Percentiles rank a stretch among this genome's conserved stretches.
phyloP scores from a whole-genome alignment of 2,797 vertebrate species.

The Sorex maritimensis region DNA sequence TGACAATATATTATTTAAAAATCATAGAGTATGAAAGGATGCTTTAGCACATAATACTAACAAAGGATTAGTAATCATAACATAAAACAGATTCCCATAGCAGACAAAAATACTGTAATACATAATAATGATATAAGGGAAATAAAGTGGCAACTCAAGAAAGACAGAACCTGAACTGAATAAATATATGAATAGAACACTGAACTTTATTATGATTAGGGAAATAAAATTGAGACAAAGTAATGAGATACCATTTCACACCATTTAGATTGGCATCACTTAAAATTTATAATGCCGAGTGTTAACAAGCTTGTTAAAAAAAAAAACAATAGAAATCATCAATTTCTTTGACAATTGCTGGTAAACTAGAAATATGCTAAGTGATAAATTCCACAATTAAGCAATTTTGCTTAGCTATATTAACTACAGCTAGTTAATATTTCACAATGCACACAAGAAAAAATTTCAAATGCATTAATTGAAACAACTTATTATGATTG shows the following conservation, averaged over 20 bases:
- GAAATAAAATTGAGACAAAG: slow-evolving; percentile 18
- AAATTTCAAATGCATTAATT: not conserved
- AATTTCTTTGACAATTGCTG: not conserved
- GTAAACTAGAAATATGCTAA: not conserved
- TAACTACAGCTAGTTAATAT: not conserved
- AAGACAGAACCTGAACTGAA: not conserved
- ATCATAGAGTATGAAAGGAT: not conserved
- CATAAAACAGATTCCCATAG: not conserved
- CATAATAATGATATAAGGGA: not conserved
- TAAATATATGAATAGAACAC: not conserved
- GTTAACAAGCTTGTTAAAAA: not conserved
- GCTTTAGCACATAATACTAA: not conserved
- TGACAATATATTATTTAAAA: not conserved
- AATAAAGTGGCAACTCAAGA: not conserved
- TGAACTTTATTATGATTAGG: not conserved
- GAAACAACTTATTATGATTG: not conserved
- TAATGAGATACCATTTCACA: not conserved
- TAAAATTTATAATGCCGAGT: not conserved
- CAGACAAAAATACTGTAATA: not conserved
- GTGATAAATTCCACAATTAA: not conserved
- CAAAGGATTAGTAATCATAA: not conserved
- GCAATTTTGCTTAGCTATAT: not conserved
- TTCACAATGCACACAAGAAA: not conserved
- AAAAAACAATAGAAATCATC: not conserved
- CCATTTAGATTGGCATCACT: not conserved